Percentiles rank a stretch among this genome's conserved stretches.
Conservation (phyloP, 2,113 vertebrate genomes). For the Cyprinodon tularosa region DNA sequence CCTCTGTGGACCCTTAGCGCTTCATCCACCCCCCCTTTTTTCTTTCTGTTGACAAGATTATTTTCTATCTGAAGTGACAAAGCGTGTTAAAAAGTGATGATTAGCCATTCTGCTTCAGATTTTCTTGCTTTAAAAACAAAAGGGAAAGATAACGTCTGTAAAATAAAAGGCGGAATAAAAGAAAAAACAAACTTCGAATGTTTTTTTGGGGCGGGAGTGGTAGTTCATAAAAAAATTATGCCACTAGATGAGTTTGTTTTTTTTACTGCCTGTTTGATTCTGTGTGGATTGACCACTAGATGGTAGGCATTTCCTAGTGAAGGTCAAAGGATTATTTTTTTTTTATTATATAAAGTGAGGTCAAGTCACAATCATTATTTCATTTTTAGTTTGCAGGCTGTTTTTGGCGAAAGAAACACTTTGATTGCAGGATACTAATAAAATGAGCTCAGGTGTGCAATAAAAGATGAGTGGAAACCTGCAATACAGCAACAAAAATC, state of each 20-base stretch:
- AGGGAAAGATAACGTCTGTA: constrained; percentile 79
- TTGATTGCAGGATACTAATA: neutral
- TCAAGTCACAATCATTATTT: neutral
- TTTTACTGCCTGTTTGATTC: constrained; percentile 28
- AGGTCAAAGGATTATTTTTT: neutral
- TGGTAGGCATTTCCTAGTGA: constrained; percentile 42
- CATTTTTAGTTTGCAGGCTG: neutral
- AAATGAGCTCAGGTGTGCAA: neutral
- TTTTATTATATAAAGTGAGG: neutral
- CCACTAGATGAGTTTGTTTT: constrained; percentile 73
- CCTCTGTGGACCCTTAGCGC: constrained; percentile 31
- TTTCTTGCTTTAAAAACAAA: constrained; percentile 49
- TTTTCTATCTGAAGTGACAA: constrained; percentile 73
- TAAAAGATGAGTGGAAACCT: neutral
- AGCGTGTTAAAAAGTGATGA: constrained; percentile 40
- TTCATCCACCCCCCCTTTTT: constrained; percentile 42
- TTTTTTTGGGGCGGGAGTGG: constrained; percentile 79
- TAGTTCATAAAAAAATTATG: constrained; percentile 91
- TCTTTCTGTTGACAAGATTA: constrained; percentile 60
- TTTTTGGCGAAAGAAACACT: neutral
- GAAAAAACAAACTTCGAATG: constrained; percentile 86
- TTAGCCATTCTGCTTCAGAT: constrained; percentile 73
- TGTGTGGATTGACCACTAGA: constrained; percentile 52
- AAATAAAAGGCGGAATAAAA: constrained; percentile 79
- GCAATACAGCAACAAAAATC: neutral